phyloP scores from a whole-genome alignment of 2,888 invertebrate species.

The Drosophila prolongata region DNA sequence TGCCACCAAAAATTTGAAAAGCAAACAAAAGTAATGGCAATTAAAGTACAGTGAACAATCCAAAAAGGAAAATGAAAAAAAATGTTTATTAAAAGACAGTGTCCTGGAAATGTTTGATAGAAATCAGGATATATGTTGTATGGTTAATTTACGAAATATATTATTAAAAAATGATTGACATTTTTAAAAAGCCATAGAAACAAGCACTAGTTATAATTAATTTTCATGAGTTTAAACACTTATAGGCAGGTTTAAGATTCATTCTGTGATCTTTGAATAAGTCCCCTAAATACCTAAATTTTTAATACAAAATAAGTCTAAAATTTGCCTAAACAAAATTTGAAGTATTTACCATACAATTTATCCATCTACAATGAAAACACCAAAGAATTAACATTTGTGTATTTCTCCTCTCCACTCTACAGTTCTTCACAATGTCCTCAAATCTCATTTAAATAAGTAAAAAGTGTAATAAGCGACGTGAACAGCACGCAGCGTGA shows the following conservation, averaged over 20 bases:
- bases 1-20: constrained; percentile 60
- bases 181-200: background rate
- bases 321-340: background rate
- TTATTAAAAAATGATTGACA: background rate
- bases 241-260: too few relatives aligned
- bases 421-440: constrained; percentile 47
- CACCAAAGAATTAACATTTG: constrained; percentile 6
- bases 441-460: constrained; percentile 40
- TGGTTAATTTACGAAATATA: too few relatives aligned
- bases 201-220: too few relatives aligned
- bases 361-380: background rate
- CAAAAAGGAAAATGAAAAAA: constrained; percentile 6
- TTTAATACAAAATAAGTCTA: background rate
- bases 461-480: constrained; percentile 32
- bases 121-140: background rate
- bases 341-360: background rate
- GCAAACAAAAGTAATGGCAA: constrained; percentile 34
- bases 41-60: constrained; percentile 22
- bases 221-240: too few relatives aligned
- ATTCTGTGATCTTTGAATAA: too few relatives aligned
- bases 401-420: background rate
- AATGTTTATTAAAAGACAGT: background rate
- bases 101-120: background rate
- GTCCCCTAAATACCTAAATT: too few relatives aligned
- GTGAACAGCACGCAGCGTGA: constrained; percentile 26